Conservation (phyloP, 2,888 invertebrate genomes). For the Autographa gamma region DNA sequence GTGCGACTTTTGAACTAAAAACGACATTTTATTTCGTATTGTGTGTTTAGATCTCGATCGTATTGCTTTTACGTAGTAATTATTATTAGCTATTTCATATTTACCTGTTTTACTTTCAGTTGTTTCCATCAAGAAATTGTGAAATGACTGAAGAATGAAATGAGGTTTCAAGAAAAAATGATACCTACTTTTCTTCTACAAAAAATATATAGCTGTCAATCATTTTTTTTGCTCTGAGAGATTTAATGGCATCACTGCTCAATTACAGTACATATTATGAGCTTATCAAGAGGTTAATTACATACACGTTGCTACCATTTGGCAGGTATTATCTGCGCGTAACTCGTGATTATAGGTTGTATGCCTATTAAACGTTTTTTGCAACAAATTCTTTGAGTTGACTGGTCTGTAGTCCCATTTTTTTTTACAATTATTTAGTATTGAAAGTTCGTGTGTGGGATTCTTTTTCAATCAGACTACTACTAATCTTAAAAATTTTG, state of each 20-base stretch:
- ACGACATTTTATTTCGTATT: no score
- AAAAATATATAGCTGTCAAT: conserved; percentile 13
- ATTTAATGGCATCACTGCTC: conserved; percentile 5
- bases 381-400: conserved; percentile 31
- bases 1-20: background rate
- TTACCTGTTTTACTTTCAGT: no score
- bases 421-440: background rate
- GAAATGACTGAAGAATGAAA: no score
- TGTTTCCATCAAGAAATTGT: no score
- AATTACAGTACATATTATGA: conserved; percentile 18
- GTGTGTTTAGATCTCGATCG: no score
- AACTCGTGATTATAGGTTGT: background rate
- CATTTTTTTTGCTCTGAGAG: background rate
- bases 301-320: conserved; percentile 18
- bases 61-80: background rate
- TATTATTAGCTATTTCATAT: background rate
- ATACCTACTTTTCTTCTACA: background rate
- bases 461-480: no score
- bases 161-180: background rate
- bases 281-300: conserved; percentile 7
- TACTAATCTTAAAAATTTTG: background rate
- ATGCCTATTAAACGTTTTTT: conserved; percentile 17
- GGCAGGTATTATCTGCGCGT: conserved; percentile 21
- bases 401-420: conserved; percentile 18
- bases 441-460: background rate